These are phyloP conservation scores for Cetoscarus ocellatus DNA, from an alignment of 2,797 vertebrate genomes.

Conservation along the genomic window DNA sequence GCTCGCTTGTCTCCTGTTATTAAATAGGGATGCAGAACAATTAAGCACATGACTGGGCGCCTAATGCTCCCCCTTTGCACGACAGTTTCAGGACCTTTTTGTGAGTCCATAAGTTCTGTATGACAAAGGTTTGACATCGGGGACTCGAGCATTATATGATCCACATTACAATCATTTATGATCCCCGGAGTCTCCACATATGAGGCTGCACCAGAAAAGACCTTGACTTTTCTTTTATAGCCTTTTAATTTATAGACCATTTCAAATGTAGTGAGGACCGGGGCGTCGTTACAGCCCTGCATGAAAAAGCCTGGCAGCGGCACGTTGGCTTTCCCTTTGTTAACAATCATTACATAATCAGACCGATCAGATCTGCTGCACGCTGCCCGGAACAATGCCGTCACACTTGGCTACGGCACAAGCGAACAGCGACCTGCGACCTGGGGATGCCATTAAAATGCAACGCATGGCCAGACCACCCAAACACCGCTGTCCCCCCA, in stretches of 20 bases:
- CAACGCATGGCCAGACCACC: constrained; percentile 55
- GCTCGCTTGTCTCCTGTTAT: no score
- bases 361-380: constrained; percentile 49
- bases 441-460: constrained; percentile 72
- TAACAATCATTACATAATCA: constrained; percentile 72
- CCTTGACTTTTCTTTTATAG: constrained; percentile 69
- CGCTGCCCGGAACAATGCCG: constrained; percentile 39
- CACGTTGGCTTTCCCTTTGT: constrained; percentile 33
- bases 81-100: background rate
- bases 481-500: background rate
- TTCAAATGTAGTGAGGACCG: constrained; percentile 48
- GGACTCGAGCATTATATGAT: constrained; percentile 40
- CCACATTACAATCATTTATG: constrained; percentile 59
- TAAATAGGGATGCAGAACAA: constrained; percentile 5
- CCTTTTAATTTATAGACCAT: constrained; percentile 69
- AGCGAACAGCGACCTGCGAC: constrained; percentile 48
- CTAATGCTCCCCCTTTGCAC: background rate
- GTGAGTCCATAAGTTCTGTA: constrained; percentile 27
- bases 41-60: constrained; percentile 16
- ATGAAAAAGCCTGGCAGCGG: constrained; percentile 37
- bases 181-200: constrained; percentile 27
- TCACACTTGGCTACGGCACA: constrained; percentile 54
- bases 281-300: constrained; percentile 39
- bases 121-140: constrained; percentile 37
- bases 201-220: constrained; percentile 36